Evolutionary conservation across 2,113 vertebrate species (phyloP).

Genomic region (Meleagris gallopavo): DNA sequence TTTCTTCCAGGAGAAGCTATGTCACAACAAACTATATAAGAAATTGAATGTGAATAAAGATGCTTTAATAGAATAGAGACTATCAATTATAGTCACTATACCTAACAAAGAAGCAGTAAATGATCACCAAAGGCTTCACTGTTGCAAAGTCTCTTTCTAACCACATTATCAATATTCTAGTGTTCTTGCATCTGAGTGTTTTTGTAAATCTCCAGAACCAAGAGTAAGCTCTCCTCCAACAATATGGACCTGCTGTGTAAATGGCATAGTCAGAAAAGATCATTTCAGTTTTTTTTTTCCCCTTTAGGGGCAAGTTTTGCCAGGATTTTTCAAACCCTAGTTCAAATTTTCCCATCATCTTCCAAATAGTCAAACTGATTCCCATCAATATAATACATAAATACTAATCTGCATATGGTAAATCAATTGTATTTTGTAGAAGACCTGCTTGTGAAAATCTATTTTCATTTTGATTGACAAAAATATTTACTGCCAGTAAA

Average conservation of each 20-base stretch:
- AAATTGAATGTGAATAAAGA: not conserved
- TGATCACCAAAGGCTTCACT: not conserved
- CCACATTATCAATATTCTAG: not conserved
- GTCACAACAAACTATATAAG: not conserved
- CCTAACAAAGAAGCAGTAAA: not conserved
- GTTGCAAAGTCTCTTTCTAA: not conserved
- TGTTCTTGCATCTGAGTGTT: not conserved
- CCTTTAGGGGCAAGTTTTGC: not conserved
- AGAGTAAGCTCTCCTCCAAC: not conserved
- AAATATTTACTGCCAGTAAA: not conserved
- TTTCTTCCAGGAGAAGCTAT: not conserved
- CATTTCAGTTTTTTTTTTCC: not conserved
- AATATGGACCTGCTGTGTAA: not conserved
- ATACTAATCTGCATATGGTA: not conserved
- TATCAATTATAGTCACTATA: not conserved
- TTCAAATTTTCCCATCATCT: not conserved
- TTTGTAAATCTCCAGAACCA: not conserved
- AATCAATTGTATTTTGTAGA: not conserved
- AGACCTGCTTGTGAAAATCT: not conserved
- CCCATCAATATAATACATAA: not conserved
- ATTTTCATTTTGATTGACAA: not conserved
- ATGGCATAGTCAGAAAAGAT: not conserved
- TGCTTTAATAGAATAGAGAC: not conserved
- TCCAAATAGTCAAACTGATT: not conserved
- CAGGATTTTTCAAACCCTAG: not conserved